phyloP scores from a whole-genome alignment of 2,888 invertebrate species.

The Sminthurinus aureus region DNA sequence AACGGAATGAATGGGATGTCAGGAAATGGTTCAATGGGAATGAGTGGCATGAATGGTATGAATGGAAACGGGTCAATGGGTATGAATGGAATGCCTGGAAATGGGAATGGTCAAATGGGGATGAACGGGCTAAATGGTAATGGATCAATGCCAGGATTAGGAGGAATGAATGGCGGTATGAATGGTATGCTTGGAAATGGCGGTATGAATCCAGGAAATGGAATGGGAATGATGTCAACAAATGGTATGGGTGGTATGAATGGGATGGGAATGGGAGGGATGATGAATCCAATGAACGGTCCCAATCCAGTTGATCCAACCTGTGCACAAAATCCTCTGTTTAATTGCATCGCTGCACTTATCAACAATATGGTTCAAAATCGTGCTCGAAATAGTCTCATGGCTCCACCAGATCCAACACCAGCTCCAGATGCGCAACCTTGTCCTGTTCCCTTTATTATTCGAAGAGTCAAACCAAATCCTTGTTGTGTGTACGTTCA shows the following conservation, averaged over 20 bases:
- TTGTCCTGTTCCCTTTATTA: conserved; percentile 28
- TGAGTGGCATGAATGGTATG: background rate
- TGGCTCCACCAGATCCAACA: background rate
- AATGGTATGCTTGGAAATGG: background rate
- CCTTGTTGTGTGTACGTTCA: background rate
- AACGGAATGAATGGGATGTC: background rate
- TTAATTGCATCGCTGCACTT: conserved; percentile 19
- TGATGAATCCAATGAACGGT: background rate
- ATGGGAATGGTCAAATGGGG: background rate
- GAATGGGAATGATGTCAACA: background rate
- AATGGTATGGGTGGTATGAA: background rate
- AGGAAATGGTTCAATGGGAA: background rate
- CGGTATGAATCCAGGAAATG: background rate
- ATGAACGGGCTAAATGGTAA: background rate
- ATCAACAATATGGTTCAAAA: conserved; percentile 17
- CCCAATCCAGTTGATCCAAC: background rate
- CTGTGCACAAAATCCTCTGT: conserved; percentile 25
- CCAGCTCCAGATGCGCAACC: background rate
- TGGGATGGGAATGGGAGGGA: background rate
- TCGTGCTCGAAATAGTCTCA: background rate
- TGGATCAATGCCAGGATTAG: background rate
- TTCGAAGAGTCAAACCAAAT: conserved; percentile 4
- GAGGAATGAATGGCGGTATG: background rate
- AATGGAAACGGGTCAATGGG: background rate
- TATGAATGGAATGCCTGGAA: background rate